Evolutionary conservation across 2,888 invertebrate genomes (phyloP).

Genomic region (Cheilosia pagana): DNA sequence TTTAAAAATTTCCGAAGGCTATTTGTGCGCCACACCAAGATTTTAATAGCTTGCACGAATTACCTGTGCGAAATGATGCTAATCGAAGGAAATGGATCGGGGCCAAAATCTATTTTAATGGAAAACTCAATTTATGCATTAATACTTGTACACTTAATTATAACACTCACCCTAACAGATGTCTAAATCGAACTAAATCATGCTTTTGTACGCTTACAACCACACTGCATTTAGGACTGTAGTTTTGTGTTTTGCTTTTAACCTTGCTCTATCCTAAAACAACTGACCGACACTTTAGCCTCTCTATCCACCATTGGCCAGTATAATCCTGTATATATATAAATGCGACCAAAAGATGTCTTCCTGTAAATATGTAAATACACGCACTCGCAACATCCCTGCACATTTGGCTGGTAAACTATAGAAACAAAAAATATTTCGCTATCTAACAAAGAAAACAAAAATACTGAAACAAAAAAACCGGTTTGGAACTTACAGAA

Average conservation of each 20-base stretch:
- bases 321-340: slow-evolving; percentile 57
- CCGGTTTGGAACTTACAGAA: slow-evolving; percentile 81
- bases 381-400: slow-evolving; percentile 47
- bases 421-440: slow-evolving; percentile 11
- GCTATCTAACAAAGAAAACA: slow-evolving; percentile 5
- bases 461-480: slow-evolving; percentile 48
- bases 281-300: slow-evolving; percentile 19
- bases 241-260: slow-evolving; percentile 44
- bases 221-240: slow-evolving; percentile 63
- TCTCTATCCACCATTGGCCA: slow-evolving; percentile 8
- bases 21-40: slow-evolving; percentile 1
- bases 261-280: slow-evolving; percentile 41
- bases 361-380: slow-evolving; percentile 40
- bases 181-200: slow-evolving; percentile 6
- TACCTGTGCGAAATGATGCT: slow-evolving; percentile 21
- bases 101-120: slow-evolving; percentile 19
- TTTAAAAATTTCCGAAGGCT: slow-evolving; percentile 20
- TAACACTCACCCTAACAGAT: slow-evolving; percentile 4
- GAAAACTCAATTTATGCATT: slow-evolving; percentile 45
- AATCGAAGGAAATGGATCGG: slow-evolving; percentile 21
- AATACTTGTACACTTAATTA: background rate
- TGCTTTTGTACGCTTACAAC: slow-evolving; percentile 62
- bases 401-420: slow-evolving; percentile 48
- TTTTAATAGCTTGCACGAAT: slow-evolving; percentile 4
- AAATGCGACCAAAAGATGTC: slow-evolving; percentile 27